A percentile compares a stretch with the other conserved stretches of the same genome.
phyloP scores from a whole-genome alignment of 1,140 invertebrate genomes.

The Panulirus ornatus region DNA sequence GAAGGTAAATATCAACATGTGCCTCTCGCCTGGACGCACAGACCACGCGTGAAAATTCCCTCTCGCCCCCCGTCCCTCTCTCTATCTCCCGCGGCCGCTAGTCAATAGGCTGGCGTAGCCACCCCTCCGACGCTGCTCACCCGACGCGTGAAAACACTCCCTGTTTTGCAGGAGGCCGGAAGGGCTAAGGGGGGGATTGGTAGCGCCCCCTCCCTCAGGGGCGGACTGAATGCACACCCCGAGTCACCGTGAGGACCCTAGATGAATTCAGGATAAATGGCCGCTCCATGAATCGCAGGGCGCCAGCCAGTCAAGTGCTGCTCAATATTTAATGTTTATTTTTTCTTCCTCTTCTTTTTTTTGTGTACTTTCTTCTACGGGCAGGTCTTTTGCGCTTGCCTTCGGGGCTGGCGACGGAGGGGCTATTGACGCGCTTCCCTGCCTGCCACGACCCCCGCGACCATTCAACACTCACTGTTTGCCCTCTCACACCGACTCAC shows the following conservation, averaged over 20 bases:
- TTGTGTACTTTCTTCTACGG: not conserved
- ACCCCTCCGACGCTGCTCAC: slow-evolving; percentile 11
- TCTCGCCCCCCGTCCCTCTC: too few species aligned
- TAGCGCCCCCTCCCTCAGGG: not conserved
- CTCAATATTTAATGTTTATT: slow-evolving; percentile 37
- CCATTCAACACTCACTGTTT: slow-evolving; percentile 47
- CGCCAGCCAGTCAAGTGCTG: slow-evolving; percentile 24
- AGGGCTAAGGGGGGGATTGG: not conserved
- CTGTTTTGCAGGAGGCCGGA: slow-evolving; percentile 9
- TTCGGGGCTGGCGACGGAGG: not conserved
- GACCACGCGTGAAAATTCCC: slow-evolving; percentile 44
- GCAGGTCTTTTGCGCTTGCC: not conserved
- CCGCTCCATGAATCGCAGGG: slow-evolving; percentile 54
- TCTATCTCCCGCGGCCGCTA: not conserved
- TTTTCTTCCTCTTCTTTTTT: slow-evolving; percentile 2
- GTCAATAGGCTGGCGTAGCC: not conserved
- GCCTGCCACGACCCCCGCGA: not conserved
- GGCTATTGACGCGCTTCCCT: slow-evolving; percentile 1
- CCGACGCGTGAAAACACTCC: slow-evolving; percentile 12
- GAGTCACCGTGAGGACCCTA: slow-evolving; percentile 4
- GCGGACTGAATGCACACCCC: slow-evolving; percentile 38
- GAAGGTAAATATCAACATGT: not conserved
- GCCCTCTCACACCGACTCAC: slow-evolving; percentile 27
- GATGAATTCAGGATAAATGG: slow-evolving; percentile 61
- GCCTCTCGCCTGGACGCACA: not conserved